phyloP scores from a whole-genome alignment of 1,140 invertebrate genomes.

The Neodiprion lecontei region DNA sequence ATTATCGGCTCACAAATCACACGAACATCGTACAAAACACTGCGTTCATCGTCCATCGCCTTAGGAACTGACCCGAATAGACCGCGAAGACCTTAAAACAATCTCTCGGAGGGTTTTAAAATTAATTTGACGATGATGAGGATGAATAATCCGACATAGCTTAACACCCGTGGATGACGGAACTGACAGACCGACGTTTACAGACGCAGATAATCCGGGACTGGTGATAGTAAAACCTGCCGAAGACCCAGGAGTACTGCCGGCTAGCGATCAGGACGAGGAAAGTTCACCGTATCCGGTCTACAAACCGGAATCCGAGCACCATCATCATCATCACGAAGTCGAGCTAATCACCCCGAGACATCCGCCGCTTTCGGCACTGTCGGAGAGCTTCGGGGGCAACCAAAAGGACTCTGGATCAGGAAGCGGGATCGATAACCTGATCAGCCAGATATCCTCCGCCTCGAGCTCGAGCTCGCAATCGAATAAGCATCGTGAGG shows the following conservation, averaged over 20 bases:
- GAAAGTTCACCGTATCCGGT: background rate
- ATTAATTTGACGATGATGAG: background rate
- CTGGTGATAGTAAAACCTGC: conserved; percentile 40
- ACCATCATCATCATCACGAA: conserved; percentile 24
- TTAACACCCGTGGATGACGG: background rate
- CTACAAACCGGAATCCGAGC: background rate
- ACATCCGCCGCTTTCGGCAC: conserved; percentile 29
- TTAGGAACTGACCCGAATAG: too few relatives aligned
- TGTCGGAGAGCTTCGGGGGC: conserved; percentile 43
- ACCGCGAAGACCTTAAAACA: too few relatives aligned
- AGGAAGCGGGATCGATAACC: background rate
- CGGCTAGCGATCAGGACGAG: conserved; percentile 5
- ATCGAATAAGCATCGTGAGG: conserved; percentile 18
- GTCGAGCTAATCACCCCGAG: background rate
- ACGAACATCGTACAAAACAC: too few relatives aligned
- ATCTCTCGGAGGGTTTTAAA: too few relatives aligned
- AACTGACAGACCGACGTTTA: conserved; percentile 55
- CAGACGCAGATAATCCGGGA: conserved; percentile 43
- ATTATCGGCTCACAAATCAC: too few relatives aligned
- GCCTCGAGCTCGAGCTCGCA: background rate
- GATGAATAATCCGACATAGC: background rate
- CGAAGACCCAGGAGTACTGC: conserved; percentile 12
- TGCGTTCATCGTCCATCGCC: too few relatives aligned
- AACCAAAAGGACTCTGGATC: conserved; percentile 31
- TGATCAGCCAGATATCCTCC: background rate